Conservation (phyloP, 2,113 vertebrate species). For the Nothobranchius furzeri region DNA sequence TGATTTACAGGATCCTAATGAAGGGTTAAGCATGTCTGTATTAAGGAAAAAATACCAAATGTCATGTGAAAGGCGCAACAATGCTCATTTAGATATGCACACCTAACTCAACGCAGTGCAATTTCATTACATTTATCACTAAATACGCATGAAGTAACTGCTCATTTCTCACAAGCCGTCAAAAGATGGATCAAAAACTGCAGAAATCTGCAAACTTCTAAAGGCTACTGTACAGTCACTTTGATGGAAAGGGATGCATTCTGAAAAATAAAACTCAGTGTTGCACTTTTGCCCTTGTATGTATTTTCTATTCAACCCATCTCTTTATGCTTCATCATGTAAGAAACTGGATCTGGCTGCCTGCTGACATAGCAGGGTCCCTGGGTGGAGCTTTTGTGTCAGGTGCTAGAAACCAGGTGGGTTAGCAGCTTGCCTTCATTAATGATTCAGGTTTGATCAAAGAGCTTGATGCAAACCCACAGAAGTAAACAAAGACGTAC, state of each 20-base stretch:
- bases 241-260: no score
- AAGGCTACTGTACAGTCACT: no score
- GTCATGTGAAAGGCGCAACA: no score
- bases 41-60: no score
- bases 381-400: conserved; percentile 30
- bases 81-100: no score
- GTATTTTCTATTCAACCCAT: neutral
- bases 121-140: no score
- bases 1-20: neutral
- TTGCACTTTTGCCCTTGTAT: neutral
- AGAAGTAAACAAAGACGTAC: conserved; percentile 23
- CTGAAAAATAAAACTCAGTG: no score
- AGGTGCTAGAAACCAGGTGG: conserved; percentile 26
- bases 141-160: no score
- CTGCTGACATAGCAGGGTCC: conserved; percentile 36
- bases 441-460: conserved; percentile 66
- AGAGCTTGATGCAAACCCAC: conserved; percentile 38
- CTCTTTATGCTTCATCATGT: conserved; percentile 3
- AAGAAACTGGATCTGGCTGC: conserved; percentile 20
- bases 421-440: conserved; percentile 42
- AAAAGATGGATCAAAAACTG: neutral
- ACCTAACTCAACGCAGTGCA: no score
- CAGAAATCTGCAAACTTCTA: no score
- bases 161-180: no score
- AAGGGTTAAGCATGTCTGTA: no score